Evolutionary conservation across 2,888 invertebrate species (phyloP).

Genomic region (Helicoverpa assulta): DNA sequence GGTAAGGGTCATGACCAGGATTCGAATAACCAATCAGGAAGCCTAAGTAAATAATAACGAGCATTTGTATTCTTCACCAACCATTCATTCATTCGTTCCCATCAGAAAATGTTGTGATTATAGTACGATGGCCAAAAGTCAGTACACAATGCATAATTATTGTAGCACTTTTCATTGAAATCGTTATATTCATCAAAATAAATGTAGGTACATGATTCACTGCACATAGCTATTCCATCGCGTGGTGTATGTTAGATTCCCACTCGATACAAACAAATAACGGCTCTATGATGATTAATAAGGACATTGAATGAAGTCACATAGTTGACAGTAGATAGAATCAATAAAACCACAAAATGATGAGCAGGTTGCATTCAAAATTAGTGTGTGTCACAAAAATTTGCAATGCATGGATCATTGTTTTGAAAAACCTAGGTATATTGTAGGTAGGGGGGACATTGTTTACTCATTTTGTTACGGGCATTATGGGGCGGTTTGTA

Average conservation of each 20-base stretch:
- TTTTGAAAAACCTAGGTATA: conserved; percentile 11
- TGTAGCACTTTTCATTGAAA: conserved; percentile 13
- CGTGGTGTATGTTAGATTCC: not conserved
- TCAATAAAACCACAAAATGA: conserved; percentile 2
- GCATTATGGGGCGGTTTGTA: too few species aligned
- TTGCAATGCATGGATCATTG: conserved; percentile 5
- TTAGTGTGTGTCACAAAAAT: conserved; percentile 18
- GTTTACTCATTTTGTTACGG: too few species aligned
- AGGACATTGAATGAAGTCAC: not conserved
- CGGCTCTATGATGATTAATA: not conserved
- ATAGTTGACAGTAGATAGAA: conserved; percentile 26
- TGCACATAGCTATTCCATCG: not conserved
- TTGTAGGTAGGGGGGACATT: not conserved
- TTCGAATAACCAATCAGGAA: conserved; percentile 3
- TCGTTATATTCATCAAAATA: not conserved
- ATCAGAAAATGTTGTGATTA: conserved; percentile 8
- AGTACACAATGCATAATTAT: conserved; percentile 28
- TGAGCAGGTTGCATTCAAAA: conserved; percentile 11
- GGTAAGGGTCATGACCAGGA: conserved; percentile 3
- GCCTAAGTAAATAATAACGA: conserved; percentile 16
- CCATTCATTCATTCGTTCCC: conserved; percentile 21
- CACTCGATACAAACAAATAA: not conserved
- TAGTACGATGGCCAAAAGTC: not conserved
- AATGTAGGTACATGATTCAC: too few species aligned
- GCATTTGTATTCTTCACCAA: conserved; percentile 23